Evolutionary conservation across 1,140 invertebrate genomes (phyloP).

Genomic region (Zaprionus ghesquierei): DNA sequence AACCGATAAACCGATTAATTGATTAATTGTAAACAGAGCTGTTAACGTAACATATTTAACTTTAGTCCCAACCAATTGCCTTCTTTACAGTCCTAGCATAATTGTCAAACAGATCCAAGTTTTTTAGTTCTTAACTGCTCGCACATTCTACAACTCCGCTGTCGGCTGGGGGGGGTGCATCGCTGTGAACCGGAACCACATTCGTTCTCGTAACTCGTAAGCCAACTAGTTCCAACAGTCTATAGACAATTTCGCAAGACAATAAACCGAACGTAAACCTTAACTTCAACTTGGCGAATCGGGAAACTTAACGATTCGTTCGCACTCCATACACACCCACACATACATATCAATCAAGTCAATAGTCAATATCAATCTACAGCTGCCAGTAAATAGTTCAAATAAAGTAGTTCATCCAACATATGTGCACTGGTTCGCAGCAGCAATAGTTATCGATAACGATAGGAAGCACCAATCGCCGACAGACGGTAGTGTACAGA

Average conservation of each 20-base stretch:
- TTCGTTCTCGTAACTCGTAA: not conserved
- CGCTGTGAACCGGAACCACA: not conserved
- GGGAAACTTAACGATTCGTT: conserved; percentile 5
- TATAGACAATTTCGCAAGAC: conserved; percentile 16
- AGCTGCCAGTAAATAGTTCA: conserved; percentile 35
- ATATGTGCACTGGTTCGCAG: conserved; percentile 19
- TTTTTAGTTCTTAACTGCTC: not conserved
- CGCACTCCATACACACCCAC: not conserved
- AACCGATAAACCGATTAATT: not conserved
- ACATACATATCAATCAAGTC: conserved; percentile 38
- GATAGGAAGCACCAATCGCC: not conserved
- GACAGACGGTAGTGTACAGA: not conserved
- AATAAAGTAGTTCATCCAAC: conserved; percentile 28
- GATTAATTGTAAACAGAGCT: conserved; percentile 7
- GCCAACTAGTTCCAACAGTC: conserved; percentile 17
- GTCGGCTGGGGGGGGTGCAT: not conserved
- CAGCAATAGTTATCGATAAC: not conserved
- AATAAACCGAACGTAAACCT: conserved; percentile 21
- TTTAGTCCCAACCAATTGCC: conserved; percentile 46
- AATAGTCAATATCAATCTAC: conserved; percentile 18
- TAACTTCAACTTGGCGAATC: conserved; percentile 11
- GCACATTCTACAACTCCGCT: not conserved
- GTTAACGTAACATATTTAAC: conserved; percentile 17
- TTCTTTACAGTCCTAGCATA: conserved; percentile 49
- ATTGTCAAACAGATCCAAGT: not conserved